Percentiles rank a stretch among this genome's conserved stretches.
phyloP scores from a whole-genome alignment of 2,113 vertebrate genomes.

The Neotoma lepida region DNA sequence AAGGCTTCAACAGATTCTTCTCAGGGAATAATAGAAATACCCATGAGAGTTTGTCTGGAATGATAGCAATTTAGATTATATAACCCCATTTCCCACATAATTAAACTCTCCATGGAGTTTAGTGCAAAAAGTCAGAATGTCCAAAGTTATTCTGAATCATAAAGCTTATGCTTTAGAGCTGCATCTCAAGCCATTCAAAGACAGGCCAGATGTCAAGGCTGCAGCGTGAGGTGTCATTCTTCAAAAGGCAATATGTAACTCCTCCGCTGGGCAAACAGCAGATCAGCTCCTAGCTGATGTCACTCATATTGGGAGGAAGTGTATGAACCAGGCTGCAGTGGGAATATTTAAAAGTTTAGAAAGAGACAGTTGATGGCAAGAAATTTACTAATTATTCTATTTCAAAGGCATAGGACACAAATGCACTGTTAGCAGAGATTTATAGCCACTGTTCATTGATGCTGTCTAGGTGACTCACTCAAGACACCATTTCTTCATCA shows the following conservation, averaged over 20 bases:
- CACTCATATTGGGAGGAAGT: background rate
- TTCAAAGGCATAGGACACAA: background rate
- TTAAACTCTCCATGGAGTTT: slow-evolving; percentile 64
- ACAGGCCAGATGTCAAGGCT: slow-evolving; percentile 57
- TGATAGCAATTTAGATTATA: slow-evolving; percentile 64
- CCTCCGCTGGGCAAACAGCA: slow-evolving; percentile 49
- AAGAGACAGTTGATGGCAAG: background rate
- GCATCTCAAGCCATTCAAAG: slow-evolving; percentile 62
- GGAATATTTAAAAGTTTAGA: slow-evolving; percentile 22
- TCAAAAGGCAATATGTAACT: slow-evolving; percentile 61
- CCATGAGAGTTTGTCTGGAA: slow-evolving; percentile 60
- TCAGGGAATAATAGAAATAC: slow-evolving; percentile 66
- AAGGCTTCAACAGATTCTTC: slow-evolving; percentile 62
- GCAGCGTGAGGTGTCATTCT: slow-evolving; percentile 28
- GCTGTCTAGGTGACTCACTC: background rate
- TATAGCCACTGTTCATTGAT: slow-evolving; percentile 11
- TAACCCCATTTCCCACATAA: slow-evolving; percentile 67
- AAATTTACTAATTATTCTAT: slow-evolving; percentile 51
- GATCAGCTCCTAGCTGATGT: background rate
- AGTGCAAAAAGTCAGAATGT: slow-evolving; percentile 67
- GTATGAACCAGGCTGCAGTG: background rate
- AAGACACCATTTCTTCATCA: slow-evolving; percentile 16
- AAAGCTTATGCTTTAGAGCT: slow-evolving; percentile 73
- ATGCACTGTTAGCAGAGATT: slow-evolving; percentile 16
- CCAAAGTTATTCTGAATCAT: slow-evolving; percentile 70